Evolutionary conservation across 2,888 invertebrate genomes (phyloP), one percentile per base, ranked within the genome.

Genomic region (Oxyteleia sp.): DNA sequence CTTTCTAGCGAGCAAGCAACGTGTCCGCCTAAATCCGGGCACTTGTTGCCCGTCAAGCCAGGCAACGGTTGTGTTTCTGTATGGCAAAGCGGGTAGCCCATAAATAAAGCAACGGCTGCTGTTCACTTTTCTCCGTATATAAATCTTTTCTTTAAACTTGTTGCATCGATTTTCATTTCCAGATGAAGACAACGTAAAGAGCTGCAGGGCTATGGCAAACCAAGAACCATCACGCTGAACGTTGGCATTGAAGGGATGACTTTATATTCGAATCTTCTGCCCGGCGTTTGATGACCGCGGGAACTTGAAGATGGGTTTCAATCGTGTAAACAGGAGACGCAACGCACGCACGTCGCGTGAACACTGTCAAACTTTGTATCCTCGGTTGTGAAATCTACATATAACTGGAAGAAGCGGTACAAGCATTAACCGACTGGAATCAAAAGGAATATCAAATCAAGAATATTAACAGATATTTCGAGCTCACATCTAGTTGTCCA

Each of bases 121-220:
- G n/a, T n/a, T n/a, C n/a, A n/a, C n/a, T n/a, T n/a, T n/a, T n/a
- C n/a, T n/a, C n/a, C n/a, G n/a, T n/a, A n/a, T n/a, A n/a, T n/a
- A n/a, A n/a, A n/a, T n/a, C n/a, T n/a, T n/a, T n/a, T n/a, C n/a
- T n/a, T n/a, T n/a, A n/a, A n/a, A n/a, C n/a, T n/a, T n/a, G n/a
- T n/a, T 51, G n/a, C 7, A 51, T 4, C 8, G 3, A 13, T 1
- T 53, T n/a, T 29, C 16, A 20, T 35, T 10, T 79, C 0, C 85
- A 92, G 91, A 90, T 92, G 92, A 92, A 92, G 91, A 87, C 87
- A 86, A 78, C 72, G 82, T 78, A 85, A 68, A 26, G 51, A 82
- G 81, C 68, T 75, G 82, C 84, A 88, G 45, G 66, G 76, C 83
- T 85, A 81, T 86, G 80, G 84, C 76, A 81, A 47, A 78, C 82